Evolutionary conservation across 2,797 vertebrate genomes (phyloP), one percentile per base, ranked within the genome.

Genomic region (Poecilia wingei): DNA sequence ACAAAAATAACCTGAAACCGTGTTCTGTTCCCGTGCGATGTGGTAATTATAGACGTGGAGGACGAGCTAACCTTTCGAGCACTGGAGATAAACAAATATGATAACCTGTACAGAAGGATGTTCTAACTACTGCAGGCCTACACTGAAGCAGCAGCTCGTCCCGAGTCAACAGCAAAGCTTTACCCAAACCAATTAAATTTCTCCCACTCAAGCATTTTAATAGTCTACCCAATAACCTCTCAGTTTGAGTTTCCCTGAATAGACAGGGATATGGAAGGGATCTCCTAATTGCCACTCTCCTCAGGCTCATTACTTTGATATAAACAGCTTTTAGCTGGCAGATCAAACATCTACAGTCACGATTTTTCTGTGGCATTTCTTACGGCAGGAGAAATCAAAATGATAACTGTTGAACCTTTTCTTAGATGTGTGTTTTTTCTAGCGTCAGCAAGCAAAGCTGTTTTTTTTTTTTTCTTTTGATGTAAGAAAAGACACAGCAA

Each of bases 231-330:
- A 91, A 93, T 91, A 93, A 94, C 89, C 90, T 94, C 91, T 94
- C 84, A 84, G 91, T 85, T 87, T 87, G 82, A 90, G 85, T 92
- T 90, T 94, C 88, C 82, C 84, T 83, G 87, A 91, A 86, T 81
- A 91, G 87, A 92, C 80, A 77, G 84, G 93, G 87, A 89, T 91
- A 93, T 92, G 80, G 85, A 88, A 87, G 86, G 84, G 83, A 91
- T 93, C 83, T 86, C 85, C 88, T 94, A 94, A 95, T 94, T 93
- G 90, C 92, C 72, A 76, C 84, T 92, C 93, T 95, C 92, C 86
- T 91, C 84, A 87, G 94, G 82, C 93, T 94, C 92, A 92, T 94
- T 94, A 93, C 90, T 92, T 92, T 89, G 88, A 93, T 95, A 93
- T 87, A 92, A 94, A 94, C 93, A 92, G 90, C 89, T 91, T 93